Evolutionary conservation across 2,113 vertebrate genomes (phyloP), one percentile per base, ranked within the genome.

Genomic region (Coturnix japonica): DNA sequence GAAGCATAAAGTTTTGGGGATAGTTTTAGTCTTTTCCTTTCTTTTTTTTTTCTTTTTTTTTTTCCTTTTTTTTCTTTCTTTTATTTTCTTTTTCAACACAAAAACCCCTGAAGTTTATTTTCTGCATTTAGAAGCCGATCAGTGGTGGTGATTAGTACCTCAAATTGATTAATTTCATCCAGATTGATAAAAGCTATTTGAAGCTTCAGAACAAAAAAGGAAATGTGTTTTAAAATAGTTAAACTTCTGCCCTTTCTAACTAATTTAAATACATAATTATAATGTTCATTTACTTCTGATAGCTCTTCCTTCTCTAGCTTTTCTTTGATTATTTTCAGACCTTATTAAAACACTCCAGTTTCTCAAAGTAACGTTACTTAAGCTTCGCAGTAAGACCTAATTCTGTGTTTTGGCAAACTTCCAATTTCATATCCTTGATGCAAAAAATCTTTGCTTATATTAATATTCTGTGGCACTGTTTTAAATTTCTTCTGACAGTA

Each of bases 391-490:
- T 44, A 76, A 86, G 70, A 70, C 13, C 3, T 70, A 81, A 76
- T 88, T 88, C 30, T 49, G 10, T 56, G 33, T 69, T 89, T 89
- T 81, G 18, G 25, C 31, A 75, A 75, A 91, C 11, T 56, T 80
- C 12, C 59, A 67, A 12, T 18, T 91, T 87, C 25, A 28, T 71
- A 6, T 66, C 85, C 39, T 19, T 87, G 23, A 91, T 28, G 5
- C 30, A 67, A 51, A 59, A 8, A 49, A 79, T 14, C 8, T 31
- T 6, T 81, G 20, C 18, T 72, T 53, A 41, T 81, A 70, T 72
- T 23, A 13, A 26, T 11, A 23, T 73, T 90, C 39, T 21, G 13
- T 41, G 30, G 7, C 20, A 77, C 17, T 65, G 5, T 33, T 88
- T 92, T 89, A 78, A 79, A 37, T 53, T 81, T 6, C 4, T 5